Evolutionary conservation across 1,140 invertebrate species (phyloP).

Genomic region (Drosophila tropicalis): DNA sequence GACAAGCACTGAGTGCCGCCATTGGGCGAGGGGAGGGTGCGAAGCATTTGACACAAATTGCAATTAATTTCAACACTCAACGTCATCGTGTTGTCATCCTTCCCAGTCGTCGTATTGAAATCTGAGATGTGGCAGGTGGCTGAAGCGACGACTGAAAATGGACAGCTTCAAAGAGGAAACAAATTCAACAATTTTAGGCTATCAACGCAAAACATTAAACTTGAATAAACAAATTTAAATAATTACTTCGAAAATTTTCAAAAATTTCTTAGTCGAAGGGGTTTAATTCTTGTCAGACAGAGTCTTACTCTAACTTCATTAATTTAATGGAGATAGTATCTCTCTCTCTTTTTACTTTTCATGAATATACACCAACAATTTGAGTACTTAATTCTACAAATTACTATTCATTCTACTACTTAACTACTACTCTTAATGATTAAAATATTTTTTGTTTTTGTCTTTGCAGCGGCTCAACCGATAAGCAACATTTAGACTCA

Average conservation of each 20-base stretch:
- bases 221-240: too few species aligned
- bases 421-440: neutral
- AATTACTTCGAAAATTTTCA: too few species aligned
- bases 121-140: constrained; percentile 18
- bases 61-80: constrained; percentile 20
- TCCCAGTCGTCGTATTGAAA: neutral
- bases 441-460: neutral
- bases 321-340: too few species aligned
- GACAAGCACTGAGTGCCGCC: constrained; percentile 17
- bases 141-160: neutral
- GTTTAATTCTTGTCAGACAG: too few species aligned
- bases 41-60: constrained; percentile 9
- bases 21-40: neutral
- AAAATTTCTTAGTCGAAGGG: too few species aligned
- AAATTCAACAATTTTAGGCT: neutral
- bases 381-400: too few species aligned
- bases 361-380: too few species aligned
- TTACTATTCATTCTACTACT: neutral
- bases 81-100: constrained; percentile 33
- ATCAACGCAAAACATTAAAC: neutral
- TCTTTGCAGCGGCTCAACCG: constrained; percentile 77
- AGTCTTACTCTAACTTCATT: too few species aligned
- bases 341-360: too few species aligned
- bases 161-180: neutral
- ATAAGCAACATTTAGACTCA: constrained; percentile 82